Conservation (phyloP, 2,888 invertebrate species). For the Carterocephalus palaemon region DNA sequence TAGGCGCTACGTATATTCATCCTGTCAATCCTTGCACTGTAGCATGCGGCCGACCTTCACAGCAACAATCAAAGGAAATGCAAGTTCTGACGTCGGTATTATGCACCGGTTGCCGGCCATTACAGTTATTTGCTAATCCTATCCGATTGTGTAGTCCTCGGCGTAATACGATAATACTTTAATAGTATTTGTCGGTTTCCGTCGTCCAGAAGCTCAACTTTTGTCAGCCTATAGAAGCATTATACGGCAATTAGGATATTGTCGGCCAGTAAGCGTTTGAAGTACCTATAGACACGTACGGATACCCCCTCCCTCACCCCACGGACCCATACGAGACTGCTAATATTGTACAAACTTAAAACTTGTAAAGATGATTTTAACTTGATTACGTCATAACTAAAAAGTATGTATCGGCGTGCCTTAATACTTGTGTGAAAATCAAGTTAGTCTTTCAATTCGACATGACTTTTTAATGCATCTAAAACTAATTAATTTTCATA, state of each 20-base stretch:
- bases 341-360: too few relatives aligned
- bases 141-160: conserved; percentile 14
- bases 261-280: background rate
- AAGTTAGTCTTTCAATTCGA: too few relatives aligned
- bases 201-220: conserved; percentile 4
- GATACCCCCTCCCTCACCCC: too few relatives aligned
- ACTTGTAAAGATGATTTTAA: too few relatives aligned
- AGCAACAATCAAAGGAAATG: conserved; percentile 13
- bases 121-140: conserved; percentile 11
- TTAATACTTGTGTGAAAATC: too few relatives aligned
- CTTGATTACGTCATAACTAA: too few relatives aligned
- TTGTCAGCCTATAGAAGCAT: too few relatives aligned
- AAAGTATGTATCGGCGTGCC: too few relatives aligned
- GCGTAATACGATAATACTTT: conserved; percentile 21
- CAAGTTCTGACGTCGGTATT: conserved; percentile 18
- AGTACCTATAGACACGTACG: background rate
- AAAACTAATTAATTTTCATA: too few relatives aligned
- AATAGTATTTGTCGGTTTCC: conserved; percentile 13
- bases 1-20: background rate
- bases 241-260: conserved; percentile 4
- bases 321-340: too few relatives aligned
- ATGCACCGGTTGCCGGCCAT: conserved; percentile 20
- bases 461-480: too few relatives aligned
- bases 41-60: conserved; percentile 11
- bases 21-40: conserved; percentile 10